Conservation (phyloP, 1,140 invertebrate species). For the Ericerus pela region DNA sequence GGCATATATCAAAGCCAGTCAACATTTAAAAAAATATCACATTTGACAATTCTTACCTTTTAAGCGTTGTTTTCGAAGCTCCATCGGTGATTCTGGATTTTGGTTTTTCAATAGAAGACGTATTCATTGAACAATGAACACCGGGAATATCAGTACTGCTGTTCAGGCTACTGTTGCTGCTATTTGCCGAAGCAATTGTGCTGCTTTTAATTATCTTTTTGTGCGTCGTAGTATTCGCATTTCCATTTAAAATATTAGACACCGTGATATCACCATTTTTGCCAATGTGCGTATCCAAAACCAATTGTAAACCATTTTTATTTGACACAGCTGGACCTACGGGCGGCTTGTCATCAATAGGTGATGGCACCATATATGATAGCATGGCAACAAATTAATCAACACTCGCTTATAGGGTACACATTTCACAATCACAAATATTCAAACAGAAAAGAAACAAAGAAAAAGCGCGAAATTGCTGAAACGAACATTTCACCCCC, state of each 20-base stretch:
- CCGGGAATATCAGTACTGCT: slow-evolving; percentile 2
- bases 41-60: no score
- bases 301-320: background rate
- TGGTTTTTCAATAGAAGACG: background rate
- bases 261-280: background rate
- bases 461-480: no score
- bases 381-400: no score
- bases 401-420: no score
- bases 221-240: background rate
- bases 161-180: slow-evolving; percentile 3
- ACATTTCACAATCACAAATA: no score
- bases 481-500: no score
- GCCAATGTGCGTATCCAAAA: background rate
- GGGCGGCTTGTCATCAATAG: background rate
- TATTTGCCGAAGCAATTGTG: background rate
- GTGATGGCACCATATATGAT: slow-evolving; percentile 5
- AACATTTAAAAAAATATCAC: no score
- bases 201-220: slow-evolving; percentile 1
- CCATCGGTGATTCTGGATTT: background rate
- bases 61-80: background rate
- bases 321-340: background rate
- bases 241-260: background rate
- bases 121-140: background rate
- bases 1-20: no score
- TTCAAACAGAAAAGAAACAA: no score